Percentiles rank a stretch among this genome's conserved stretches.
These are phyloP conservation scores for Potamilus streckersoni DNA, from an alignment of 1,140 invertebrate species.

Conservation along the genomic window DNA sequence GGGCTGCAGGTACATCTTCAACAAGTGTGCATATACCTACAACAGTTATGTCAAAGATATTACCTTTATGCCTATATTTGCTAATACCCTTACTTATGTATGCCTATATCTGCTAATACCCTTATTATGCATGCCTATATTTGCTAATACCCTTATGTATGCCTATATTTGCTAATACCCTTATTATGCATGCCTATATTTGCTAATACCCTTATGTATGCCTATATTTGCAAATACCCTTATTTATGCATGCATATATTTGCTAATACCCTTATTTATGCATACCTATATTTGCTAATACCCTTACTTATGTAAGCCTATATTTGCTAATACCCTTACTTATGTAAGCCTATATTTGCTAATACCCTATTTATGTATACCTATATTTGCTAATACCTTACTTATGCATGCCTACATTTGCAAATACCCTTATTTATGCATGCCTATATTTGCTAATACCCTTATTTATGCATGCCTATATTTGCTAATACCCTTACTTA, in stretches of 20 bases:
- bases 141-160: neutral
- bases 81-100: neutral
- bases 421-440: neutral
- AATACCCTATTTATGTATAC: neutral
- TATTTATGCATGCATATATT: neutral
- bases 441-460: too few species aligned
- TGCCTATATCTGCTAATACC: neutral
- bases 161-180: neutral
- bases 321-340: neutral
- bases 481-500: neutral
- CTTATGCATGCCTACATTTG: neutral
- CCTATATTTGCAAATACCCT: neutral
- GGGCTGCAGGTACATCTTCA: conserved; percentile 72
- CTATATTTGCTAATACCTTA: neutral
- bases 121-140: neutral
- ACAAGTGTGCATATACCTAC: conserved; percentile 73
- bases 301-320: neutral
- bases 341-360: neutral
- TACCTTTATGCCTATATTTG: neutral
- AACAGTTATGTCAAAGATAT: conserved; percentile 19
- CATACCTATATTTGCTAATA: neutral
- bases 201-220: neutral
- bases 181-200: neutral
- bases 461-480: too few species aligned
- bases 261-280: too few species aligned